phyloP scores from a whole-genome alignment of 2,888 invertebrate genomes.

The Plutella xylostella region DNA sequence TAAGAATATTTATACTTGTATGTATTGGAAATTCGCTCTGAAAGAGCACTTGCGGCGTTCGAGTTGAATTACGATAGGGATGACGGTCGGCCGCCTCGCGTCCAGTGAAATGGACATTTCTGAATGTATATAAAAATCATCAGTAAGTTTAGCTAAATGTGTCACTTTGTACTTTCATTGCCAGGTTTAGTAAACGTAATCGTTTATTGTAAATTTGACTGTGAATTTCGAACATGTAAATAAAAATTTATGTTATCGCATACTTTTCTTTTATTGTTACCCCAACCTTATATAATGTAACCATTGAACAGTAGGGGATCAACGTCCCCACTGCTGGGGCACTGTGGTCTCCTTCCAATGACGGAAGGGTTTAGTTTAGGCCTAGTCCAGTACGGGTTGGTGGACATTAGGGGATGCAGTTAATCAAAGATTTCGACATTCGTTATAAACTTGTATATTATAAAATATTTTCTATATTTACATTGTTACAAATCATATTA shows the following conservation, averaged over 20 bases:
- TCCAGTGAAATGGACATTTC: slow-evolving; percentile 8
- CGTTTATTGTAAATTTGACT: slow-evolving; percentile 55
- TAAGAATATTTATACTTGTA: slow-evolving; percentile 37
- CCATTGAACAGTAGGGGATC: no score
- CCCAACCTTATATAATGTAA: no score
- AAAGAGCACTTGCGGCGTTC: no score
- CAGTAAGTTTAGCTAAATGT: slow-evolving; percentile 4
- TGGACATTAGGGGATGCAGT: no score
- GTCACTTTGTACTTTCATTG: slow-evolving; percentile 43
- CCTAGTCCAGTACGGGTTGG: no score
- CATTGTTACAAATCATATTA: slow-evolving; percentile 33
- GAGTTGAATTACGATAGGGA: slow-evolving; percentile 10
- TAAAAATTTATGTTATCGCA: slow-evolving; percentile 68
- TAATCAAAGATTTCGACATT: no score
- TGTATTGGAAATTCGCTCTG: slow-evolving; percentile 36
- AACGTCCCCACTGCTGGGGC: no score
- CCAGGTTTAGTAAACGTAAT: slow-evolving; percentile 36
- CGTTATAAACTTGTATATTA: no score
- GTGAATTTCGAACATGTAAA: slow-evolving; percentile 65
- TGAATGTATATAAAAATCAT: slow-evolving; percentile 28
- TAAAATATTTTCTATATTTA: slow-evolving; percentile 43
- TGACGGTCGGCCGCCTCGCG: neutral
- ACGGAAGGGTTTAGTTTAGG: no score
- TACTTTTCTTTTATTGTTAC: slow-evolving; percentile 26
- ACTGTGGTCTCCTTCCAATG: no score